Evolutionary conservation across 2,888 invertebrate genomes (phyloP), one percentile per base, ranked within the genome.

Genomic region (Zaprionus lineosus): DNA sequence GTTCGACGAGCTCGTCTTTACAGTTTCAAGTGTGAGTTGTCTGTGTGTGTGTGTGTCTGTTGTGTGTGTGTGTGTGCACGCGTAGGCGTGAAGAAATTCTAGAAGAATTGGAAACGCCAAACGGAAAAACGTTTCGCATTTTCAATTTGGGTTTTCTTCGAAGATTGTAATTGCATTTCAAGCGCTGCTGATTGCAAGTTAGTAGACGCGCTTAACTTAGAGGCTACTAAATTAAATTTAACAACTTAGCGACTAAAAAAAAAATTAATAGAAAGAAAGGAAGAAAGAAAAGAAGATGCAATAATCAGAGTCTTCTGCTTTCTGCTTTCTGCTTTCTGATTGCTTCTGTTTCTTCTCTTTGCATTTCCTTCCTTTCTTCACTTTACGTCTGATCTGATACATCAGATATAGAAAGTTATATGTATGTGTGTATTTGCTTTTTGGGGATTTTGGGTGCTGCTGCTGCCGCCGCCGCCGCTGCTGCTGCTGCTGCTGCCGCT

Each of bases 171-270:
- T 48, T 57, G 59, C 51, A 64, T 61, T 47, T 36, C 33, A 61
- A 63, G 62, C 55, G 47, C 48, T 59, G 33, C 44, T 56, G 58
- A 51, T 71, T 78, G 78, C 75, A 63, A 50, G 58, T 40, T 63
- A n/a, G n/a, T n/a, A 53, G 37, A 50, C 65, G 71, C 56, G 75
- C 78, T 79, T n/a, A n/a, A n/a, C n/a, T n/a, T 78, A 78, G 19
- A 34, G 36, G 40, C 79, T 83, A 83, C 63, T 79, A 69, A 78
- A 75, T 78, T 77, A 77, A 72, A 55, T 46, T 40, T 77, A 78
- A 78, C 78, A 78, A 78, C 83, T 78, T 79, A 83, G 67, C 50
- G 73, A 83, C 73, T 78, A 78, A 79, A 78, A 83, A 83, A 21
- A 24, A 24, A 24, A 11, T 29, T 74, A 48, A 56, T 65, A 55